Conservation (phyloP, 2,888 invertebrate species). For the Dromius quadrimaculatus region DNA sequence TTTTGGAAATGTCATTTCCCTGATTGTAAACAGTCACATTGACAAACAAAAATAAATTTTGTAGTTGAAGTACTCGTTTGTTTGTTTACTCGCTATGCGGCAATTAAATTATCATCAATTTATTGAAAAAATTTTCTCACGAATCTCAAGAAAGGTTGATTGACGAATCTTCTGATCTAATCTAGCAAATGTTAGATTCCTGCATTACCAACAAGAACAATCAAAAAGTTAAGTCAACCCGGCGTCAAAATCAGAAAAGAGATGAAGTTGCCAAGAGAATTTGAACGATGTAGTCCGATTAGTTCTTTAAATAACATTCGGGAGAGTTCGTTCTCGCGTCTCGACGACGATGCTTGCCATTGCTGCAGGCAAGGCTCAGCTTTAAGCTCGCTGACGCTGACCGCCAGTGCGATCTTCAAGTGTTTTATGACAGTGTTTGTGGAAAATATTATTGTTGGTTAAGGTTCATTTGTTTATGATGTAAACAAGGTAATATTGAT, state of each 20-base stretch:
- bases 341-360: constrained; percentile 22
- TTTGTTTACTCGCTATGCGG: too few species aligned
- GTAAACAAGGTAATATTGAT: not conserved
- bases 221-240: not conserved
- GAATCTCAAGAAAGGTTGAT: too few species aligned
- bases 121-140: too few species aligned
- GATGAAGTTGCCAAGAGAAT: constrained; percentile 32
- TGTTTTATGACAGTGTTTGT: constrained; percentile 1
- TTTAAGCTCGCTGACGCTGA: not conserved
- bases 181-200: not conserved
- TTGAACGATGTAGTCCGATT: constrained; percentile 33
- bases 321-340: constrained; percentile 35
- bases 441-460: constrained; percentile 13
- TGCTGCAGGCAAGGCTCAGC: constrained; percentile 6
- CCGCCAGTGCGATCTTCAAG: not conserved
- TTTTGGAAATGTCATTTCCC: too few species aligned
- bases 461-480: not conserved
- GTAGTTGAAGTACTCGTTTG: too few species aligned
- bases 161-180: too few species aligned
- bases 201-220: constrained; percentile 5
- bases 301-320: constrained; percentile 43
- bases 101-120: too few species aligned
- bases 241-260: constrained; percentile 2
- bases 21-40: too few species aligned
- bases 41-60: too few species aligned